These are phyloP conservation scores for Oryzias sinensis DNA, from an alignment of 2,797 vertebrate species.

Conservation along the genomic window DNA sequence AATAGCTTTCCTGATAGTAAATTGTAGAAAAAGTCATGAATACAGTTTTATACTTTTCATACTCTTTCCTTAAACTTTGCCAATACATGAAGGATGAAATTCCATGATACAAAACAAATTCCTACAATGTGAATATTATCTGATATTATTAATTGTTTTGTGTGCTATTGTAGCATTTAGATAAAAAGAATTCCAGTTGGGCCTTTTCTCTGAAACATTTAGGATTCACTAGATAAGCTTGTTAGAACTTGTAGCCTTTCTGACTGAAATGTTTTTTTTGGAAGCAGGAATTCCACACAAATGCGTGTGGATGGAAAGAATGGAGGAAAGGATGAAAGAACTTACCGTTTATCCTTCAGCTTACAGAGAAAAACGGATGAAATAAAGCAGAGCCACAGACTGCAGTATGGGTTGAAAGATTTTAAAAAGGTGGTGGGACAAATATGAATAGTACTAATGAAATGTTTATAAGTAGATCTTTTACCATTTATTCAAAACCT, in stretches of 20 bases:
- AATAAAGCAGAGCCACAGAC: conserved; percentile 42
- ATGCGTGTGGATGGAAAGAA: conserved; percentile 22
- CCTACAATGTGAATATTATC: conserved; percentile 6
- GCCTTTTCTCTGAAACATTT: conserved; percentile 5
- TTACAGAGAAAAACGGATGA: conserved; percentile 56
- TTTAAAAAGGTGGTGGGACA: conserved; percentile 31
- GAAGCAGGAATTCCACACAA: conserved; percentile 24
- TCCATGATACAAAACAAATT: not conserved
- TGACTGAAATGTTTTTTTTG: conserved; percentile 14
- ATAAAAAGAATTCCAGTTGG: not conserved
- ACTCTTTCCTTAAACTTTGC: not conserved
- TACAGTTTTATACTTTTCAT: conserved; percentile 8
- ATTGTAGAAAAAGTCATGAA: too few relatives aligned
- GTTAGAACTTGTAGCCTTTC: conserved; percentile 13
- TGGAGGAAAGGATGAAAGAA: conserved; percentile 50
- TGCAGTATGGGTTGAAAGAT: conserved; percentile 21
- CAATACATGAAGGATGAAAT: not conserved
- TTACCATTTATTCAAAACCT: too few relatives aligned
- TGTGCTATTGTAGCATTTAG: not conserved
- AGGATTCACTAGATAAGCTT: conserved; percentile 9
- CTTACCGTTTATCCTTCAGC: conserved; percentile 66
- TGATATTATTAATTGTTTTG: conserved; percentile 6
- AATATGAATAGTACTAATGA: conserved; percentile 31
- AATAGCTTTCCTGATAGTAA: too few relatives aligned
- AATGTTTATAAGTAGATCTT: not conserved